Percentiles rank a stretch among this genome's conserved stretches.
These are phyloP conservation scores for Bedellia somnulentella DNA, from an alignment of 2,888 invertebrate species.

Conservation along the genomic window DNA sequence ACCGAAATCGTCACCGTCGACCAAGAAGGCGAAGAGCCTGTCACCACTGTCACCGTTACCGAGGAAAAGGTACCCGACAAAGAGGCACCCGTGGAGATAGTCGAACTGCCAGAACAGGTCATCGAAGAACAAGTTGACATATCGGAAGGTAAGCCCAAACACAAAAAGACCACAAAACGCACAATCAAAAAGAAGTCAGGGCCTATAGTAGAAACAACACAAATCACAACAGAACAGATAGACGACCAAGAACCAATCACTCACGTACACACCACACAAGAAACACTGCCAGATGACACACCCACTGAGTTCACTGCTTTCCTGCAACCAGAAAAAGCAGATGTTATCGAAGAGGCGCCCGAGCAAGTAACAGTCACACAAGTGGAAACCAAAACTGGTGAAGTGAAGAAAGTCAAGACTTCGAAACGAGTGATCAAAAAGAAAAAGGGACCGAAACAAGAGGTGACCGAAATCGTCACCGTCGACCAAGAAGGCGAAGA, in stretches of 20 bases:
- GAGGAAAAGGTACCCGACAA: slow-evolving; percentile 23
- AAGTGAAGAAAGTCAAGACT: slow-evolving; percentile 5
- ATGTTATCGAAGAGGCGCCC: slow-evolving; percentile 10
- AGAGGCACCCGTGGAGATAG: slow-evolving; percentile 12
- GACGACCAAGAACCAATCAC: slow-evolving; percentile 19
- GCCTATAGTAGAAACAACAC: slow-evolving; percentile 14
- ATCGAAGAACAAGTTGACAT: slow-evolving; percentile 5
- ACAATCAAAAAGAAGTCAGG: slow-evolving; percentile 30
- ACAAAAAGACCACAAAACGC: slow-evolving; percentile 21
- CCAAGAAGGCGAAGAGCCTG: slow-evolving; percentile 24
- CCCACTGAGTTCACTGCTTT: slow-evolving; percentile 9
- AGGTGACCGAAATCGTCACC: slow-evolving; percentile 33
- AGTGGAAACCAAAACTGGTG: slow-evolving; percentile 7
- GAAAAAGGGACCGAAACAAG: slow-evolving; percentile 19
- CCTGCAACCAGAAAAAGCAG: slow-evolving; percentile 7
- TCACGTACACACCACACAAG: slow-evolving; percentile 16
- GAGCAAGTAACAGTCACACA: slow-evolving; percentile 6
- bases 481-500: slow-evolving; percentile 31
- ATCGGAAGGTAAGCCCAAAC: slow-evolving; percentile 11
- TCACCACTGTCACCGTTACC: slow-evolving; percentile 16
- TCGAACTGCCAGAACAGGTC: slow-evolving; percentile 19
- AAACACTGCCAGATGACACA: slow-evolving; percentile 13
- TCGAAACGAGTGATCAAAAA: slow-evolving; percentile 17
- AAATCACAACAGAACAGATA: slow-evolving; percentile 12
- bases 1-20: slow-evolving; percentile 18